Base-by-base conservation (phyloP, 2,113 vertebrate species). In the Salvelinus fontinalis region DNA sequence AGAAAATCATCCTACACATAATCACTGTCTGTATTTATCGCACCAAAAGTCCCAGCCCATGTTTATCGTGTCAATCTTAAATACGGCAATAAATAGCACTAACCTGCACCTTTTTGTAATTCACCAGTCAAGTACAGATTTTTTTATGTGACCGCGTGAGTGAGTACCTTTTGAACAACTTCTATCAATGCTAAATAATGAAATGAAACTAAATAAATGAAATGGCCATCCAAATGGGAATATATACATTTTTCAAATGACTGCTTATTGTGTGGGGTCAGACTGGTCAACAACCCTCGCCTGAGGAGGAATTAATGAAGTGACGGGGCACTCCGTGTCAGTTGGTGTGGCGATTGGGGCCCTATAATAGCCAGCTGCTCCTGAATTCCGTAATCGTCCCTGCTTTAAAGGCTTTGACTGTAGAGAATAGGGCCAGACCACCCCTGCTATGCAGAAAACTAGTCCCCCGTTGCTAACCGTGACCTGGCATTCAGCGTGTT, bases 341-440 rank as follows among this genome's bases (percentile, higher is more conserved):
- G 69, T 74, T 73, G 75, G 64, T 3, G 65, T 39, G 20, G 79
- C 22, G 24, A n/a, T n/a, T 12, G 11, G 51, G 67, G 31, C 67
- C 48, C 65, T 22, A 66, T 74, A 70, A 81, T n/a, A 69, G 68
- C 73, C 78, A 76, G 79, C 81, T 81, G 77, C 79, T 78, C n/a
- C 66, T 24, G 22, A 54, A 14, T 54, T 44, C 39, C 0, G 8
- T 44, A 44, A 44, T 44, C 8, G 39, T 0, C 16, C 8, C 11
- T 24, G 34, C 44, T 84, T 78, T 60, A 80, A 83, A 82, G 66
- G 69, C 64, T n/a, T 70, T 76, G 73, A 44, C 39, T 44, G 9
- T 44, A 44, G 39, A 44, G 39, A 75, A 80, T 60, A 48, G 76
- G 71, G 71, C 27, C 49, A 67, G 73, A 34, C 34, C 0, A 78